Conservation (phyloP, 92 coral and sea anemone species). For the Palythoa grandiflora region DNA sequence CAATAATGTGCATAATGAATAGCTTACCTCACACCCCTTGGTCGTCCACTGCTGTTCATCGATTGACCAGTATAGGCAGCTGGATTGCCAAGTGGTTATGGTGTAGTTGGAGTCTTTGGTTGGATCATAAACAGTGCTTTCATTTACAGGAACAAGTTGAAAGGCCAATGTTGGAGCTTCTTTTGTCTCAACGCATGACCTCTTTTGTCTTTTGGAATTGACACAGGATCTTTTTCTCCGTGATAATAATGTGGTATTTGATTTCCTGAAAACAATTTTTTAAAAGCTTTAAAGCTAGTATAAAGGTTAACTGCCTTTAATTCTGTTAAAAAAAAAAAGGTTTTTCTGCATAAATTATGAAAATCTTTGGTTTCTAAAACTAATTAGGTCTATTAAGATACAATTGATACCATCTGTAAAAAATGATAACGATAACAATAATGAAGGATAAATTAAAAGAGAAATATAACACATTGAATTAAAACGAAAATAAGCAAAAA, state of each 20-base stretch:
- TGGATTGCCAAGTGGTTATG: conserved; percentile 52
- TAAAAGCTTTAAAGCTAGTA: too few relatives aligned
- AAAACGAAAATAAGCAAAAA: too few relatives aligned
- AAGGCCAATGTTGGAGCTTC: conserved; percentile 64
- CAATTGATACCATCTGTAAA: too few relatives aligned
- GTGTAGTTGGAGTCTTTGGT: conserved; percentile 77
- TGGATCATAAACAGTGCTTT: conserved; percentile 72
- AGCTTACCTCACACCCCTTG: conserved; percentile 74
- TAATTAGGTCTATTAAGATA: too few relatives aligned
- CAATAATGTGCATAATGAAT: not conserved
- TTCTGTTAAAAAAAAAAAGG: too few relatives aligned
- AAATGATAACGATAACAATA: too few relatives aligned
- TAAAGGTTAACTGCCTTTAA: too few relatives aligned
- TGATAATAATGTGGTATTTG: not conserved
- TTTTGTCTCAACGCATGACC: conserved; percentile 82
- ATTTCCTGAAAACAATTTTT: not conserved
- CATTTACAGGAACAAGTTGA: conserved; percentile 55
- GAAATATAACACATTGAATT: too few relatives aligned
- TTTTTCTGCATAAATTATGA: too few relatives aligned
- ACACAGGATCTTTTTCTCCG: conserved; percentile 79
- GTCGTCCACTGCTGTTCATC: conserved; percentile 62
- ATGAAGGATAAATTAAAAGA: too few relatives aligned
- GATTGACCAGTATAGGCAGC: conserved; percentile 77
- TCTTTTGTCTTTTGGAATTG: conserved; percentile 66
- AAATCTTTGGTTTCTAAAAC: too few relatives aligned